Base-by-base conservation (phyloP, 2,888 invertebrate species). In the Portevinia maculata region DNA sequence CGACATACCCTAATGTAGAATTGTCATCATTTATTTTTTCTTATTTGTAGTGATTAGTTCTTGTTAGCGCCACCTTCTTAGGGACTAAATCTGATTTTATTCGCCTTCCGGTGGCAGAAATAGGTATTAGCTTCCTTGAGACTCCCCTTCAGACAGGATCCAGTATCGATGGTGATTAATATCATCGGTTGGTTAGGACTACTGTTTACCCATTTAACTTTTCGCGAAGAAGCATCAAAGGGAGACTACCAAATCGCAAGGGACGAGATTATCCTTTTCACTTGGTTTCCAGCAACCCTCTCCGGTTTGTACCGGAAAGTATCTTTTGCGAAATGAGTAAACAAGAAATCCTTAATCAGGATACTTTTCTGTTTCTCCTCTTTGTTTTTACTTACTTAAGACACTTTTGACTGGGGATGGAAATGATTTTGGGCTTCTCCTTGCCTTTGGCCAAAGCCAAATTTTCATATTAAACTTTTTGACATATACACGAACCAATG, bases 1-100 rank as follows among this genome's bases (percentile, higher is more conserved):
- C 19, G 15, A 1, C 28, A 19, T 55, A 30, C 69, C 41, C 60
- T 17, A 37, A 39, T 52, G 37, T 17, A 21, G 62, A 59, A 62
- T 34, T 70, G 70, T 76, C 57, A 62, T 83, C 57, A 55, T 67
- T 73, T 67, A 64, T 57, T 32, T 50, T 50, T 59, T 62, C 76
- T 62, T 78, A 69, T 83, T 83, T 83, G 83, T 83, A 64, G 83
- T 78, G 83, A 83, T 83, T 83, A 78, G 83, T 83, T 78, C 83
- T 78, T 83, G 83, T 83, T 83, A 83, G 81, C 70, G 70, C 70
- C 81, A 76, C 70, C 69, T 65, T 50, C 59, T 32, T 44, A n/a
- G 44, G 32, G 67, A 78, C 71, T 71, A 76, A 78, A 78, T 76
- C 67, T 53, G 71, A 78, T 78, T 78, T 78, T 78, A 28, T 71